Evolutionary conservation across 2,797 vertebrate species (phyloP).

Genomic region (Danionella dracula): DNA sequence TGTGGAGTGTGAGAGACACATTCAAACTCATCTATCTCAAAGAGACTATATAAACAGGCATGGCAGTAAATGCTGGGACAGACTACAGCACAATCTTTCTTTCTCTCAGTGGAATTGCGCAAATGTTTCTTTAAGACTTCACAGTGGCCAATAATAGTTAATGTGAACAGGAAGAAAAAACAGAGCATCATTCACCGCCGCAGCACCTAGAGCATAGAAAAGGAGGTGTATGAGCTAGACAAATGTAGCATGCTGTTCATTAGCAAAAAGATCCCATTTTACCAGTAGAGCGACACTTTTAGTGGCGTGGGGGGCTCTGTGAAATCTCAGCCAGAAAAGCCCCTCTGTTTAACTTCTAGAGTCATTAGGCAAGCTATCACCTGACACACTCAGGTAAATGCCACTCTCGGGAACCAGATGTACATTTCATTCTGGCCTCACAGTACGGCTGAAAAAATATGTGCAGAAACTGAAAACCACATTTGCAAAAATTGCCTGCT

Average conservation of each 20-base stretch:
- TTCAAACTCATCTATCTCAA: constrained; percentile 44
- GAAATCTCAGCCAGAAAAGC: constrained; percentile 61
- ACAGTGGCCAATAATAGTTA: constrained; percentile 58
- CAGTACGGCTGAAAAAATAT: constrained; percentile 64
- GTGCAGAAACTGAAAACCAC: constrained; percentile 67
- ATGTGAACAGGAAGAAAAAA: constrained; percentile 46
- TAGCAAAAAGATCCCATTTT: constrained; percentile 70
- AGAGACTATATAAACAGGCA: constrained; percentile 50
- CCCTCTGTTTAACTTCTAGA: constrained; percentile 67
- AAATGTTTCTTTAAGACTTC: constrained; percentile 58
- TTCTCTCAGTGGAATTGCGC: constrained; percentile 51
- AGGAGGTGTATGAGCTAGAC: constrained; percentile 55
- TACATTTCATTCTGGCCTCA: constrained; percentile 59
- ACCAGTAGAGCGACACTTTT: constrained; percentile 63
- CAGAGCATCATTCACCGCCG: constrained; percentile 32
- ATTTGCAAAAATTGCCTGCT: constrained; percentile 60
- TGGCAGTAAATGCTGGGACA: background rate
- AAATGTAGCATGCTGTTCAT: constrained; percentile 68
- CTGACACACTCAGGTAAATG: constrained; percentile 71
- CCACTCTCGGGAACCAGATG: constrained; percentile 54
- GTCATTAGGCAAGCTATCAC: constrained; percentile 70
- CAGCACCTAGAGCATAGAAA: constrained; percentile 67
- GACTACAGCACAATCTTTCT: constrained; percentile 28
- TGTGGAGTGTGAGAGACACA: constrained; percentile 17
- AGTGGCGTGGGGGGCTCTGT: constrained; percentile 57